Conservation (phyloP, 2,888 invertebrate genomes). For the Strigamia transsilvanica region DNA sequence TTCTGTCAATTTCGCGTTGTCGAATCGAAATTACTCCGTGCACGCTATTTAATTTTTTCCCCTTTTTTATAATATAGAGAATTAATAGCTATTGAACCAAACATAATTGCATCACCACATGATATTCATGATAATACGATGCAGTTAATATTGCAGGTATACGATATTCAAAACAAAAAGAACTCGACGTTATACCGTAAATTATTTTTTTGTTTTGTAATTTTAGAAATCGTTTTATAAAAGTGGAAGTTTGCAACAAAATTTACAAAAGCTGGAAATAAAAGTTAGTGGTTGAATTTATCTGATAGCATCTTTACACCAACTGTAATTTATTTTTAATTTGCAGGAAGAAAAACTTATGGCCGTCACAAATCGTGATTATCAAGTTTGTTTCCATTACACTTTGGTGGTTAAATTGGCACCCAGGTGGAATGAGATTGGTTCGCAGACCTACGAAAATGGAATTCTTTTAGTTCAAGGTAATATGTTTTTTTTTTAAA, state of each 20-base stretch:
- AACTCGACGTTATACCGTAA: background rate
- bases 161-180: background rate
- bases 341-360: constrained; percentile 29
- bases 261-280: background rate
- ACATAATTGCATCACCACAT: background rate
- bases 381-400: constrained; percentile 50
- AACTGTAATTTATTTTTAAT: background rate
- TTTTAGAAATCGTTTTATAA: constrained; percentile 27
- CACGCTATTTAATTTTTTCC: background rate
- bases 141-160: constrained; percentile 13
- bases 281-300: constrained; percentile 1
- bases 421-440: constrained; percentile 51
- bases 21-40: background rate
- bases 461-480: constrained; percentile 51
- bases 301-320: background rate
- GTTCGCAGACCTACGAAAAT: background rate
- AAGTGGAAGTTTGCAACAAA: background rate
- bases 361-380: background rate
- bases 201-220: background rate
- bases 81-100: constrained; percentile 15
- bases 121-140: background rate
- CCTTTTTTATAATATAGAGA: background rate
- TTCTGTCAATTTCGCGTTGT: background rate
- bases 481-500: background rate
- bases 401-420: constrained; percentile 51